A percentile compares a stretch with the other conserved stretches of the same genome.
Evolutionary conservation across 2,113 vertebrate species (phyloP).

Genomic region (Pseudorectes ferrugineus): DNA sequence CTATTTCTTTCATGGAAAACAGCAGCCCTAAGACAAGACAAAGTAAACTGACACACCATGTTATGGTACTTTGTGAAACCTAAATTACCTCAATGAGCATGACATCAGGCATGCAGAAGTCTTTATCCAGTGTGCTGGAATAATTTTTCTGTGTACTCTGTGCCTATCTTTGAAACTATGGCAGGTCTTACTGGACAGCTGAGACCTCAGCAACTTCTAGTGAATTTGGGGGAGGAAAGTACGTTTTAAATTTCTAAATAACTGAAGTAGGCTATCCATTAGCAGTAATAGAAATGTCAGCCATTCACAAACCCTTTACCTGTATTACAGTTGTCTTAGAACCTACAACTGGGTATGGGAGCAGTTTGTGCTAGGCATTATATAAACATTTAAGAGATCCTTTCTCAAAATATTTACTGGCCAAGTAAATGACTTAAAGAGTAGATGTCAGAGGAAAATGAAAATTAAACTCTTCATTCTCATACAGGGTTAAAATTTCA

Average conservation of each 20-base stretch:
- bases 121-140: not conserved
- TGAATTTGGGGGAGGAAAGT: not conserved
- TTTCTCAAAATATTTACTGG: not conserved
- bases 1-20: not conserved
- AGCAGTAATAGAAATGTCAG: not conserved
- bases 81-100: not conserved
- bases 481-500: not conserved
- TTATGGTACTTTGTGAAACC: not conserved
- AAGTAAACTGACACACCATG: not conserved
- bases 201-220: not conserved
- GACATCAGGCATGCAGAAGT: not conserved
- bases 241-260: not conserved
- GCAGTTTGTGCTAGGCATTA: not conserved
- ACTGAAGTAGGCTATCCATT: not conserved
- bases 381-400: not conserved
- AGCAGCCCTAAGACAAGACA: not conserved
- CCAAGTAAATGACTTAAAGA: not conserved
- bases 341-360: not conserved
- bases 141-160: not conserved
- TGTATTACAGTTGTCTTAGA: not conserved
- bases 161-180: not conserved
- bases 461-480: not conserved
- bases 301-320: not conserved
- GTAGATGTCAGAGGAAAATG: not conserved
- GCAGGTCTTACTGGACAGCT: not conserved